These are phyloP conservation scores for Malaclemys terrapin DNA, from an alignment of 2,113 vertebrate species.

Conservation along the genomic window DNA sequence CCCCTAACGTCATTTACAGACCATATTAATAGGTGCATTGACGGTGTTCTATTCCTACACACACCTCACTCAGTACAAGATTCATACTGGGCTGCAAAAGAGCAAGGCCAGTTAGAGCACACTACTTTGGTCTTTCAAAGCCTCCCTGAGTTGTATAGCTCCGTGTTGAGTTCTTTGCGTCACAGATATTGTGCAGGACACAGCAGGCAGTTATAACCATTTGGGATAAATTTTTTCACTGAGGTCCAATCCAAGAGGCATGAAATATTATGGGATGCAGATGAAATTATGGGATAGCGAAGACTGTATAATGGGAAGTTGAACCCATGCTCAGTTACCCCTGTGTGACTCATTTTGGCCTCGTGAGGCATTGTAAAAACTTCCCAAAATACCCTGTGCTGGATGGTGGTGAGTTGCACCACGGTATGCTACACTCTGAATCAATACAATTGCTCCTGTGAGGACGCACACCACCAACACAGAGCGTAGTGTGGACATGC, in stretches of 20 bases:
- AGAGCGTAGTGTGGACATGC: neutral
- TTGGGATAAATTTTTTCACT: neutral
- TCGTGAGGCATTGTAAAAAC: neutral
- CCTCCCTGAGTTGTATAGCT: neutral
- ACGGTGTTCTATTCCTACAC: neutral
- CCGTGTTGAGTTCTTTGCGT: neutral
- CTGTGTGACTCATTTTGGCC: neutral
- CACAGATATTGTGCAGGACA: neutral
- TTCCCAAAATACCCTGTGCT: neutral
- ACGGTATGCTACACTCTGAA: neutral
- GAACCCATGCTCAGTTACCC: neutral
- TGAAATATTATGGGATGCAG: neutral
- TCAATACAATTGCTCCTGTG: neutral
- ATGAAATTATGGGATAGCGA: neutral
- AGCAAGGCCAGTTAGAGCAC: neutral
- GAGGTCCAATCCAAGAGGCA: neutral
- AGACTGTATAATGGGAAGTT: neutral
- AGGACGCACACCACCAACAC: neutral
- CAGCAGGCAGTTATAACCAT: neutral
- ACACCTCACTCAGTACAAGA: neutral
- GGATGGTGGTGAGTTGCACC: neutral
- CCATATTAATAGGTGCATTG: neutral
- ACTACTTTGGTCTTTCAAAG: neutral
- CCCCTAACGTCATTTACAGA: neutral
- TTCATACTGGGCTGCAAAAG: neutral